A percentile compares a stretch with the other conserved stretches of the same genome.
phyloP scores from a whole-genome alignment of 1,140 invertebrate species.

The Dufourea novaeangliae region DNA sequence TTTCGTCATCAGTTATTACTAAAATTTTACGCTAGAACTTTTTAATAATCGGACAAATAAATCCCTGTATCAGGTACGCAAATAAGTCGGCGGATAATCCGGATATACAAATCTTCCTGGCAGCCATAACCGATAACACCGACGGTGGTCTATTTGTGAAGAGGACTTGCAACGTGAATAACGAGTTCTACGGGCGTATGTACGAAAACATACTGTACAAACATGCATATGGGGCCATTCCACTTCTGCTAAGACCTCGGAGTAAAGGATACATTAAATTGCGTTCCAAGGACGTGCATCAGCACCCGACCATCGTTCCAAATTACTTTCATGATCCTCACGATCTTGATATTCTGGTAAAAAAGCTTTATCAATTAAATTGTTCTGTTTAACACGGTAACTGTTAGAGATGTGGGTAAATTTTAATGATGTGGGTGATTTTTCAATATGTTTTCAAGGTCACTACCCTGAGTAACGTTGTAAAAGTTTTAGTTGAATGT shows the following conservation, averaged over 20 bases:
- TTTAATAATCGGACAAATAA: background rate
- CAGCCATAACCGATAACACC: slow-evolving; percentile 85
- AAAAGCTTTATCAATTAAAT: slow-evolving; percentile 44
- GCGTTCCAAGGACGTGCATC: slow-evolving; percentile 84
- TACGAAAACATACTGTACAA: slow-evolving; percentile 84
- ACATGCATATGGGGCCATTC: slow-evolving; percentile 86
- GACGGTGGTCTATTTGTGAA: slow-evolving; percentile 78
- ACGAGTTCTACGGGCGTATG: slow-evolving; percentile 85
- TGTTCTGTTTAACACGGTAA: no score
- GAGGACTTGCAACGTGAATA: slow-evolving; percentile 85
- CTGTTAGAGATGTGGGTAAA: no score
- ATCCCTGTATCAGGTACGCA: slow-evolving; percentile 81
- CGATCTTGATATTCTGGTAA: slow-evolving; percentile 87
- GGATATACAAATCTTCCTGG: slow-evolving; percentile 89
- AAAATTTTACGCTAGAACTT: no score
- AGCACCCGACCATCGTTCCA: slow-evolving; percentile 90
- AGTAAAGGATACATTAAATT: slow-evolving; percentile 87
- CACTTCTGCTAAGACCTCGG: slow-evolving; percentile 86
- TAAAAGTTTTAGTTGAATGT: no score
- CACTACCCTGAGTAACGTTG: no score
- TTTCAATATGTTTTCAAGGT: no score
- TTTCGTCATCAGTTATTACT: no score
- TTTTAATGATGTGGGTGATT: no score
- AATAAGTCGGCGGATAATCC: slow-evolving; percentile 81
- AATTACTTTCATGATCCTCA: slow-evolving; percentile 88